Conservation (phyloP, 37 sponge, comb jelly and placozoan species). For the Axinella damicornis region DNA sequence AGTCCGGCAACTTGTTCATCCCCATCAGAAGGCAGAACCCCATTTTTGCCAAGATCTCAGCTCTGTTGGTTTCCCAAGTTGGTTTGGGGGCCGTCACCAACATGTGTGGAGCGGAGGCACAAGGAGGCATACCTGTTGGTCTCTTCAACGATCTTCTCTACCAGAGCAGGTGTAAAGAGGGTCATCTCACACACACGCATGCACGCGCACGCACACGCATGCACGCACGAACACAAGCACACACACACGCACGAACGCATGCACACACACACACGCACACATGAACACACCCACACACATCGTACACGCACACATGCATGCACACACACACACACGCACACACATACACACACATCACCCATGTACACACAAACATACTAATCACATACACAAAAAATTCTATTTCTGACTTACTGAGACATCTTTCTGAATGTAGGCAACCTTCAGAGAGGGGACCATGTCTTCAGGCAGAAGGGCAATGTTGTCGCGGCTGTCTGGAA, state of each 20-base stretch:
- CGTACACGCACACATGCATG: too few relatives aligned
- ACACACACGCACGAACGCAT: too few relatives aligned
- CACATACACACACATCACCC: too few relatives aligned
- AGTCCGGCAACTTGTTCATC: neutral
- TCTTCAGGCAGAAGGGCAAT: neutral
- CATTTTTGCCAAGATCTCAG: conserved; percentile 1
- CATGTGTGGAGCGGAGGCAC: neutral
- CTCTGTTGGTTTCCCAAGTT: neutral
- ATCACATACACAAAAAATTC: too few relatives aligned
- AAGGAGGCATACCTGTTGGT: conserved; percentile 11
- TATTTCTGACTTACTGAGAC: too few relatives aligned
- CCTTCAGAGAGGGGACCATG: conserved; percentile 1
- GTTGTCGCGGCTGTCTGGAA: conserved; percentile 23
- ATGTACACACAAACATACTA: too few relatives aligned
- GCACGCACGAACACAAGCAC: too few relatives aligned
- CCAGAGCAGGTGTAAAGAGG: neutral
- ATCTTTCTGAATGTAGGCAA: conserved; percentile 22
- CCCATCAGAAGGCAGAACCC: conserved; percentile 20
- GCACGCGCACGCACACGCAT: too few relatives aligned
- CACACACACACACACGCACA: too few relatives aligned
- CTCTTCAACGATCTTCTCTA: conserved; percentile 4
- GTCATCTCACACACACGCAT: too few relatives aligned
- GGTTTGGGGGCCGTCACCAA: conserved; percentile 1
- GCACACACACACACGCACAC: too few relatives aligned
- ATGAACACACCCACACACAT: too few relatives aligned